These are phyloP conservation scores for Lysiphlebus fabarum DNA, from an alignment of 1,140 invertebrate genomes.

Conservation along the genomic window DNA sequence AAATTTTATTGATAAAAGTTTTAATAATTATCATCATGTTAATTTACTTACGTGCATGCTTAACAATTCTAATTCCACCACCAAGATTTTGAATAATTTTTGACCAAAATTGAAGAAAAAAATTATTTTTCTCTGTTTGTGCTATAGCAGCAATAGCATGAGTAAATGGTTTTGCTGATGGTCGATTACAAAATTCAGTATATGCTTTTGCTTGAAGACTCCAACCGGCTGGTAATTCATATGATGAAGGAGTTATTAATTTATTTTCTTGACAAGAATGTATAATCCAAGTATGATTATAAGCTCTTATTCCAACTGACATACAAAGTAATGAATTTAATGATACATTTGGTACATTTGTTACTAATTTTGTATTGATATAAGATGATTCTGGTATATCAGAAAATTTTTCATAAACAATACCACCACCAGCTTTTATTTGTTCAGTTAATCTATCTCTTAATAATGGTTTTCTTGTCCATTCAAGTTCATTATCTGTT, in stretches of 20 bases:
- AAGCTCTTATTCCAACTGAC: constrained; percentile 52
- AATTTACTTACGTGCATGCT: constrained; percentile 35
- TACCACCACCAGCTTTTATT: constrained; percentile 56
- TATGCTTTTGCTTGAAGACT: constrained; percentile 53
- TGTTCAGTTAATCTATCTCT: constrained; percentile 59
- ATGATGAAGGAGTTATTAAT: constrained; percentile 47
- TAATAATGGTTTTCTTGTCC: constrained; percentile 55
- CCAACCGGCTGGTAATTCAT: constrained; percentile 57
- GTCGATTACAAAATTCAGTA: constrained; percentile 52
- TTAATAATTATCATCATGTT: not conserved
- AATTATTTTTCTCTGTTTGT: constrained; percentile 48
- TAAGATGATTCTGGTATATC: too few relatives aligned
- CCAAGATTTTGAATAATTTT: constrained; percentile 60
- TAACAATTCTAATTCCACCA: constrained; percentile 52
- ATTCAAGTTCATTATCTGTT: constrained; percentile 54
- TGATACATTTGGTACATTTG: constrained; percentile 60
- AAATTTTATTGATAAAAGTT: constrained; percentile 14
- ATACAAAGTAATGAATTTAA: constrained; percentile 60
- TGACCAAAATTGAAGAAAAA: constrained; percentile 59
- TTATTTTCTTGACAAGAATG: constrained; percentile 50
- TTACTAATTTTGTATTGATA: constrained; percentile 59
- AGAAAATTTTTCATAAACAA: constrained; percentile 59
- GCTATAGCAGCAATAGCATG: constrained; percentile 55
- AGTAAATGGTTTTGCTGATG: constrained; percentile 54
- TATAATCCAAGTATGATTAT: constrained; percentile 61